Base-by-base conservation (phyloP, 2,113 vertebrate genomes). In the Dasyornis broadbenti region DNA sequence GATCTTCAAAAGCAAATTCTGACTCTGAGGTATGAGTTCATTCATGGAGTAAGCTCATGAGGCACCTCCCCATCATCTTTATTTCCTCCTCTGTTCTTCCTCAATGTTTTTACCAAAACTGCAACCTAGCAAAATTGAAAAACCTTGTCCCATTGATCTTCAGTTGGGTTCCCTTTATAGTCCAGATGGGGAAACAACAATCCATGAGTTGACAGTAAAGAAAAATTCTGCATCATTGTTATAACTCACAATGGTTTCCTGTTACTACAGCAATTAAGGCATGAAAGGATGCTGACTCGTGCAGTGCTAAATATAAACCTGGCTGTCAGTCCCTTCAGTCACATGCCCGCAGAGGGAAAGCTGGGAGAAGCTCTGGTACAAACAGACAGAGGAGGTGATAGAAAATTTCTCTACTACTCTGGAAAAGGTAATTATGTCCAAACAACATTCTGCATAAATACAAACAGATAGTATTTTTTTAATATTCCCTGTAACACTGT, bases 271-370 rank as follows among this genome's bases (percentile, higher is more conserved):
- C 82, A 89, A 92, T 88, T 80, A 95, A 91, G 28, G 47, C 71
- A 93, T 9, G 26, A 92, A 92, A 92, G 68, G 82, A 92, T 90
- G 93, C 79, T 93, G 88, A 94, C 90, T 92, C 3, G 26, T 30
- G 52, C 90, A 93, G n/a, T 50, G 82, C 92, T 94, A 95, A 96
- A 94, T 94, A 97, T 95, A 96, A 28, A 63, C 60, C 20, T 92
- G 81, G 69, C 72, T 61, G n/a, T 28, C 35, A 42, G 88, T 71
- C 82, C 15, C 1, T 54, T 30, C 82, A 81, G 85, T 88, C 94
- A 95, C 82, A 64, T 92, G 94, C 65, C 73, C 59, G 13, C 19
- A 86, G 27, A 84, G n/a, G 73, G 57, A 94, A 87, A 80, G 68
- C 86, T 71, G 42, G 86, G 69, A 0, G 0, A 90, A 86, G 85